A percentile compares a stretch with the other conserved stretches of the same genome.
These are phyloP conservation scores for Spongilla lacustris DNA, from an alignment of 37 sponge, comb jelly and placozoan genomes.

Conservation along the genomic window DNA sequence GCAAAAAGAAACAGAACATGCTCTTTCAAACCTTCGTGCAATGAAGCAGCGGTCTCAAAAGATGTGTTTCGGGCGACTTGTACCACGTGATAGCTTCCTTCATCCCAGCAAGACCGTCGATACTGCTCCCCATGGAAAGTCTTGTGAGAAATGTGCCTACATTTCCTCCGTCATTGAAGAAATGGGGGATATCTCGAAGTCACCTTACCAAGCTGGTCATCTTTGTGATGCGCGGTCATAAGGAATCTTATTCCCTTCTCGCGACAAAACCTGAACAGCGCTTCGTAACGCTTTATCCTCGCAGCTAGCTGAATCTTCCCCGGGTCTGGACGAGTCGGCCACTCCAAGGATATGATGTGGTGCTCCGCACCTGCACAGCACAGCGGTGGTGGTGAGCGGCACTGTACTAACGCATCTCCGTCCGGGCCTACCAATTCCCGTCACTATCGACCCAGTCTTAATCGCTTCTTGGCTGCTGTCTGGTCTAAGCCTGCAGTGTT, in stretches of 20 bases:
- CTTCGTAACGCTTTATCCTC: slow-evolving; percentile 18
- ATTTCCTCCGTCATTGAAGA: background rate
- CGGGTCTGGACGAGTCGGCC: slow-evolving; percentile 14
- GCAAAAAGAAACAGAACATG: too few relatives aligned
- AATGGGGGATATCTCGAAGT: background rate
- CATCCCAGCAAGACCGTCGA: slow-evolving; percentile 62
- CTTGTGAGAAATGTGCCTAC: slow-evolving; percentile 66
- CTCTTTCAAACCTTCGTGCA: slow-evolving; percentile 21
- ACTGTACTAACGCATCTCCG: background rate
- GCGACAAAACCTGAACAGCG: slow-evolving; percentile 30
- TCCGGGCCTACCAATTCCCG: slow-evolving; percentile 23
- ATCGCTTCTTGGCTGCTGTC: slow-evolving; percentile 51
- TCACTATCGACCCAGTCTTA: slow-evolving; percentile 23
- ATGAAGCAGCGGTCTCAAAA: slow-evolving; percentile 61
- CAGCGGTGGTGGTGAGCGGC: too few relatives aligned
- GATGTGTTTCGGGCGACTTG: slow-evolving; percentile 9
- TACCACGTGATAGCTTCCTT: background rate
- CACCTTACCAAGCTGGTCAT: slow-evolving; percentile 70
- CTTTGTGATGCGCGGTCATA: slow-evolving; percentile 56
- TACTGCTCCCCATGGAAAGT: slow-evolving; percentile 55
- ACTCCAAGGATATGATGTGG: slow-evolving; percentile 29
- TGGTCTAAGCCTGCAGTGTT: slow-evolving; percentile 26
- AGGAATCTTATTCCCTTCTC: slow-evolving; percentile 4
- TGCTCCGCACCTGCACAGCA: slow-evolving; percentile 32
- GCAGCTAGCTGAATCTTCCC: slow-evolving; percentile 33